A percentile compares a stretch with the other conserved stretches of the same genome.
These are phyloP conservation scores for human (Homo sapiens) DNA, from an alignment of 2,113 vertebrate genomes.

Conservation along the genomic window GRCh38 chr5:133571501-133572000, in stretches of 20 bases:
- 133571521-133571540: not conserved
- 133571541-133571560: constrained; percentile 8
- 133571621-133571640: too few species aligned
- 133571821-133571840: not conserved
- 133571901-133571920: not conserved
- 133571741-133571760: constrained; percentile 17
- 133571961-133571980: constrained; percentile 9
- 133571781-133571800: not conserved
- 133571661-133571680: too few species aligned
- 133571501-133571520: not conserved
- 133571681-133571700: too few species aligned
- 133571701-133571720: not conserved
- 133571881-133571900: not conserved
- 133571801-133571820: not conserved
- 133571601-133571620: too few species aligned
- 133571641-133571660: too few species aligned
- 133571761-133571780: not conserved
- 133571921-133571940: not conserved
- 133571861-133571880: not conserved
- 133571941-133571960: not conserved
- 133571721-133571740: constrained; percentile 27
- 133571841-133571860: not conserved
- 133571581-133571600: too few species aligned
- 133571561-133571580: not conserved
- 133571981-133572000: not conserved